These are phyloP conservation scores for Pitta sordida DNA, from an alignment of 2,113 vertebrate species.

Conservation along the genomic window DNA sequence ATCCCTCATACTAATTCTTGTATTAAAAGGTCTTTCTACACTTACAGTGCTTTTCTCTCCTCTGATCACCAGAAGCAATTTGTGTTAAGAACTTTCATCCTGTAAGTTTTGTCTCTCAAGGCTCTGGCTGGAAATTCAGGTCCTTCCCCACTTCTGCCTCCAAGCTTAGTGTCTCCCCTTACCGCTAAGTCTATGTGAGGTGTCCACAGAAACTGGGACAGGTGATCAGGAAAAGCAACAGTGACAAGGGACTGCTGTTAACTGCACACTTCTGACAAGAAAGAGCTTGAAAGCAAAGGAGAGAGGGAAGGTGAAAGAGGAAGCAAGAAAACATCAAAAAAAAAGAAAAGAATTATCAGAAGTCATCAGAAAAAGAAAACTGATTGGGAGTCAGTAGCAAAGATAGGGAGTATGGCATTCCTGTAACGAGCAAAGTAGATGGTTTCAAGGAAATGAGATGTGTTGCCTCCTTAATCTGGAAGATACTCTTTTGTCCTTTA, in stretches of 20 bases:
- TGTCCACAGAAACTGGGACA: neutral
- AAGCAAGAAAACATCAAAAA: neutral
- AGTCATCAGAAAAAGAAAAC: neutral
- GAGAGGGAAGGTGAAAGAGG: neutral
- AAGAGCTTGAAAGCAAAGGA: neutral
- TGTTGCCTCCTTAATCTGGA: neutral
- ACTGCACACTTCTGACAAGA: neutral
- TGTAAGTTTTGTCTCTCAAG: neutral
- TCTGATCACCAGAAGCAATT: neutral
- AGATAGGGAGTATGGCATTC: neutral
- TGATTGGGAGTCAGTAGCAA: neutral
- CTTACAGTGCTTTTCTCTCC: neutral
- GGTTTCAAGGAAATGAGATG: neutral
- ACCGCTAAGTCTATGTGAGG: fast-evolving
- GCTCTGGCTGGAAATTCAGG: neutral
- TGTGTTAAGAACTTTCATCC: neutral
- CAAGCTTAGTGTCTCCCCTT: neutral
- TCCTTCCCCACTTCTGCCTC: neutral
- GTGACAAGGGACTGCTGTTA: neutral
- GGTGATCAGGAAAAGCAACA: neutral
- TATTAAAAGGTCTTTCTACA: no score
- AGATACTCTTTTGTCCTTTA: neutral
- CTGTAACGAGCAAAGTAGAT: neutral
- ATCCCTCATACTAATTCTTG: no score
- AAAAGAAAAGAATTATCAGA: neutral